These are phyloP conservation scores for Pseudorhombus dupliciocellatus DNA, from an alignment of 2,113 vertebrate genomes.

Conservation along the genomic window DNA sequence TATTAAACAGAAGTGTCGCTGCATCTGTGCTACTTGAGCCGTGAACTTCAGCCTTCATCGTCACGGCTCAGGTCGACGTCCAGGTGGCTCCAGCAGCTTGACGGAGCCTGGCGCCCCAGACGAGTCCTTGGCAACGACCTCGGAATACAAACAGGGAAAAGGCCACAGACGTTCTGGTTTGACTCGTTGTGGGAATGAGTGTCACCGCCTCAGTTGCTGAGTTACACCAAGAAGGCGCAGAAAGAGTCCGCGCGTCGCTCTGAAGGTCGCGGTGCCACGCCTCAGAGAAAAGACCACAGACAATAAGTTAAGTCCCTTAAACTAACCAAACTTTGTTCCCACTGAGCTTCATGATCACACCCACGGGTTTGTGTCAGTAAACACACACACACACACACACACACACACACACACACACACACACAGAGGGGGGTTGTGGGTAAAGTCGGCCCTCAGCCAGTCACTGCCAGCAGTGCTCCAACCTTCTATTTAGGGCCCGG, in stretches of 20 bases:
- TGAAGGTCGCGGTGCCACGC: too few species aligned
- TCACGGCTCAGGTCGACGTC: background rate
- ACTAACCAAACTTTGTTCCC: background rate
- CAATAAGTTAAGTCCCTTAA: conserved; percentile 38
- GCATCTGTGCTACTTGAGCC: background rate
- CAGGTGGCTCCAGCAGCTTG: too few species aligned
- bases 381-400: background rate
- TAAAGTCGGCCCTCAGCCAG: conserved; percentile 14
- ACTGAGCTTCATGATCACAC: background rate
- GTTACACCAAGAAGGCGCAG: conserved; percentile 52
- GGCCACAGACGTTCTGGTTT: background rate
- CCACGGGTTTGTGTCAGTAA: conserved; percentile 9
- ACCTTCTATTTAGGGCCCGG: background rate
- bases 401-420: background rate
- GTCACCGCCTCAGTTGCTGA: background rate
- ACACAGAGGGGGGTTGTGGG: background rate
- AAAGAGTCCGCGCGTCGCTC: background rate
- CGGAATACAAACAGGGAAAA: background rate
- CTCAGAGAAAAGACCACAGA: background rate
- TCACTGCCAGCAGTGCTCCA: conserved; percentile 39
- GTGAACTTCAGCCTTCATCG: background rate
- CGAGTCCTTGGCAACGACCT: background rate
- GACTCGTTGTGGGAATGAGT: background rate
- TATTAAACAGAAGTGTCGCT: background rate
- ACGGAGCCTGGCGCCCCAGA: too few species aligned